phyloP scores from a whole-genome alignment of 2,113 vertebrate species.

The Otocyon megalotis region DNA sequence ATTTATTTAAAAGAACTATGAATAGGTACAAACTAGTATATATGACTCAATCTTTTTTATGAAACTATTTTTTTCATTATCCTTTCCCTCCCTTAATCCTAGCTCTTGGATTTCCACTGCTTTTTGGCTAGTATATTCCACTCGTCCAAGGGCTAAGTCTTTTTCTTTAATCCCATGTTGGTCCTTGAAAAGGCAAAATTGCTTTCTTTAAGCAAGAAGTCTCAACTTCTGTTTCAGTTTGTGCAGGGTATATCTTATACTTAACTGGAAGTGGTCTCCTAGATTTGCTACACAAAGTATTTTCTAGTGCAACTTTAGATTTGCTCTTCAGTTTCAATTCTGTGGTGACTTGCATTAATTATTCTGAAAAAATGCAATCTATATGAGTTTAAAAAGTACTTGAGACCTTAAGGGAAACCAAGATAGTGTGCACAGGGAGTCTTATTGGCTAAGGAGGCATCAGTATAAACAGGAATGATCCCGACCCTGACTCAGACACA shows the following conservation, averaged over 20 bases:
- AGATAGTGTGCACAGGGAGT: background rate
- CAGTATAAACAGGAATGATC: accelerated
- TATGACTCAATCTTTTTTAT: background rate
- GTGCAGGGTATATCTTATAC: background rate
- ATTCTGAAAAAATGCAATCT: background rate
- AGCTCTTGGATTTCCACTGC: background rate
- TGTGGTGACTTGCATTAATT: background rate
- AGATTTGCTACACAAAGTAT: background rate
- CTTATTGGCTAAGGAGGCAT: background rate
- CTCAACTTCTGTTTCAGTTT: background rate
- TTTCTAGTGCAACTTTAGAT: background rate
- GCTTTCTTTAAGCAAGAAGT: background rate
- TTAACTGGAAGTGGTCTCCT: no score
- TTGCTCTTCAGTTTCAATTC: background rate
- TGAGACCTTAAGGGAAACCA: background rate
- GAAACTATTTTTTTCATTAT: background rate
- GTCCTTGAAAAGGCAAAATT: background rate
- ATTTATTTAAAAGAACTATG: background rate
- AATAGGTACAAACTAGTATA: background rate
- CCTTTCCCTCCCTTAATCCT: no score
- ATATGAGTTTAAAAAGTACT: background rate
- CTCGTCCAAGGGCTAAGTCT: background rate
- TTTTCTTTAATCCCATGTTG: background rate
- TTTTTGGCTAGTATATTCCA: background rate
- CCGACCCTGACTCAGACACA: background rate